Evolutionary conservation across 2,888 invertebrate species (phyloP), one percentile per base, ranked within the genome.

Genomic region (Amphimallon solstitiale): DNA sequence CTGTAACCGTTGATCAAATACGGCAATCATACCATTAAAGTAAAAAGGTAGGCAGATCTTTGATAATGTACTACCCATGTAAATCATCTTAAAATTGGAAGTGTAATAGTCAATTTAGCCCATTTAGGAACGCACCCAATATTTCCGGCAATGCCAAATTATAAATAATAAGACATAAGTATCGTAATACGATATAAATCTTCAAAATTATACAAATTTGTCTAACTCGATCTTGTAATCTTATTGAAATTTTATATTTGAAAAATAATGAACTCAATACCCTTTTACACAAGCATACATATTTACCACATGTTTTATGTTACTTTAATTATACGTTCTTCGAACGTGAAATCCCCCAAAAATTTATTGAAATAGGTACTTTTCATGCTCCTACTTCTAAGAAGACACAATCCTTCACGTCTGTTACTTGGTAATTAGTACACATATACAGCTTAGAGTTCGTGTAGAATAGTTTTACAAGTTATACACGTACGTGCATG

Each of bases 291-390:
- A 23, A n/a, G 5, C 15, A 10, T 45, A 19, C 19, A 29, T 63
- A 38, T 63, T 63, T 51, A 35, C 19, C 15, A 17, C 34, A 67
- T 68, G 63, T 67, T 71, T 71, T 69, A 70, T 67, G 68, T 68
- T 59, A 64, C 51, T 70, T 68, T 72, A 72, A 72, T 72, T 72
- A 68, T 68, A 65, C 70, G 68, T 71, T 49, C 29, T 23, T 6
- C 10, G 29, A 23, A 49, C 9, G 23, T 5, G 48, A 49, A 49
- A 49, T 21, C 48, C 4, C 12, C 23, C n/a, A n/a, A 29, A 49
- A 49, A 49, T 49, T 49, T 46, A 46, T 46, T n/a, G 48, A 12
- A 10, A 10, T 19, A 7, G n/a, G n/a, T n/a, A n/a, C n/a, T n/a
- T 2, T 49, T 49, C 23, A 21, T 49, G 48, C 23, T 49, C 12